phyloP scores from a whole-genome alignment of 2,888 invertebrate species.

The Cryptophagus acutangulus region DNA sequence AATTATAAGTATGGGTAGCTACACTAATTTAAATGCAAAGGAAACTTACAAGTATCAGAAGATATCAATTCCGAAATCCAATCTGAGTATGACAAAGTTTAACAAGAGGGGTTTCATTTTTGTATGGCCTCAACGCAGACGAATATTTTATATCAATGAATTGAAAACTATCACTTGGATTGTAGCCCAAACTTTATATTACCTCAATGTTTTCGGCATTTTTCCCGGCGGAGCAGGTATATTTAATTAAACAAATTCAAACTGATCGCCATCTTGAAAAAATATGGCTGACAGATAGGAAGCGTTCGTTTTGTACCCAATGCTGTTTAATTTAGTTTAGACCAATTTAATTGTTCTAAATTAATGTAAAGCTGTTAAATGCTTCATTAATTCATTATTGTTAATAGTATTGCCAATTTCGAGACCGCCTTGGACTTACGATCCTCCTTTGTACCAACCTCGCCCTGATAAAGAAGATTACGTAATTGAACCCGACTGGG shows the following conservation, averaged over 20 bases:
- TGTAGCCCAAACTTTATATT: constrained; percentile 32
- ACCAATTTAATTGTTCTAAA: too few species aligned
- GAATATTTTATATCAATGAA: constrained; percentile 18
- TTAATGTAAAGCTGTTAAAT: too few species aligned
- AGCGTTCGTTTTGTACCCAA: too few species aligned
- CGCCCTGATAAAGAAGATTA: constrained; percentile 35
- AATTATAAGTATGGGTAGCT: too few species aligned
- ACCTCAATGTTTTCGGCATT: constrained; percentile 28
- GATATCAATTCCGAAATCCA: neutral
- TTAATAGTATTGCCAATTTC: constrained; percentile 29
- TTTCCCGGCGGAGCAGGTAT: constrained; percentile 34
- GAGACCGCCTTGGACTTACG: constrained; percentile 33
- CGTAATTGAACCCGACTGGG: constrained; percentile 40
- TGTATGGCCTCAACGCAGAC: neutral
- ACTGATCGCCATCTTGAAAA: constrained; percentile 3
- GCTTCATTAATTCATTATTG: too few species aligned
- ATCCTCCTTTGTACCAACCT: constrained; percentile 20
- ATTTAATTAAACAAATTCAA: neutral
- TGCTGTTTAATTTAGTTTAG: too few species aligned
- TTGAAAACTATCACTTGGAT: constrained; percentile 24
- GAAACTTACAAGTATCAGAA: constrained; percentile 4
- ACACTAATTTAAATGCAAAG: too few species aligned
- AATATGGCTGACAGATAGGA: too few species aligned
- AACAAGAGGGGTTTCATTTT: neutral
- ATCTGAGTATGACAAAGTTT: neutral